Percentiles rank a stretch among this genome's conserved stretches.
Conservation (phyloP, 1,140 invertebrate species). For the Aplysia californica region DNA sequence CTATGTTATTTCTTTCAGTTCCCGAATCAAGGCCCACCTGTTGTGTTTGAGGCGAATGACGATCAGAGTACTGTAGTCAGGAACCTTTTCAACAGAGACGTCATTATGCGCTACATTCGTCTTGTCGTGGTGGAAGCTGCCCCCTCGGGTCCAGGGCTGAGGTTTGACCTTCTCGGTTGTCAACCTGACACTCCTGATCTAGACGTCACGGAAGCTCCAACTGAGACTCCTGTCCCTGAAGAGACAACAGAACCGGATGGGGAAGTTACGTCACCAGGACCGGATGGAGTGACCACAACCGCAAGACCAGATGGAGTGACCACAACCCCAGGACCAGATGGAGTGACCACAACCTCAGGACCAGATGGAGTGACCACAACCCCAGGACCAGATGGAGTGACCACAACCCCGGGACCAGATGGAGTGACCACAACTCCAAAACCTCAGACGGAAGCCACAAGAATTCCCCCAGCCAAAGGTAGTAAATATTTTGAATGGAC, state of each 20-base stretch:
- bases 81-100: constrained; percentile 46
- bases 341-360: background rate
- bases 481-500: background rate
- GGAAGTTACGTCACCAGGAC: background rate
- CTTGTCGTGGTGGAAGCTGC: constrained; percentile 30
- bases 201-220: too few species aligned
- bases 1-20: too few species aligned
- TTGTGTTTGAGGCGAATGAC: constrained; percentile 42
- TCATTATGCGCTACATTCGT: constrained; percentile 46
- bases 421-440: background rate
- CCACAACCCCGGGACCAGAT: background rate
- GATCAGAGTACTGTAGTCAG: constrained; percentile 42
- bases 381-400: background rate
- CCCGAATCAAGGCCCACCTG: constrained; percentile 25
- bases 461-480: background rate
- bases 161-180: constrained; percentile 50
- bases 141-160: constrained; percentile 29
- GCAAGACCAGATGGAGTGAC: constrained; percentile 13
- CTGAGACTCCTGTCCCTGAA: background rate
- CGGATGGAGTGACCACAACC: constrained; percentile 1
- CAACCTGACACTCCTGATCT: constrained; percentile 23
- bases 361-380: background rate
- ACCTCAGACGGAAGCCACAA: background rate
- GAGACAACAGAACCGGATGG: background rate
- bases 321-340: background rate